Base-by-base conservation (phyloP, 2,797 vertebrate species). In the Echeneis naucrates region DNA sequence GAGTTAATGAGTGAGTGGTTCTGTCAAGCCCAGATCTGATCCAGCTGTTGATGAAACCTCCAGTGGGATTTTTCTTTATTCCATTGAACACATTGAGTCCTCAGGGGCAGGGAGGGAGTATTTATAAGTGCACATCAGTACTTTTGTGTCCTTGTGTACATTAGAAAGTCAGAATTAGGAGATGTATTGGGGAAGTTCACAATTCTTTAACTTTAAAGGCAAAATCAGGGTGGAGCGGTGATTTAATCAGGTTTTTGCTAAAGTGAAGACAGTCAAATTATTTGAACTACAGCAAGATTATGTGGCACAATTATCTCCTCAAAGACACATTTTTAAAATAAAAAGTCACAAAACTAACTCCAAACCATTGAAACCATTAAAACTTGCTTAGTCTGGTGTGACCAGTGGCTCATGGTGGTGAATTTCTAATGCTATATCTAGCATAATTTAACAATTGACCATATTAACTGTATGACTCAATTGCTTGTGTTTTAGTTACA, bases 11-110 rank as follows among this genome's bases (percentile, higher is more conserved):
- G 67, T 59, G 42, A 68, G 69, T 53, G 56, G 42, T 80, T 64
- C 65, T 80, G 77, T 82, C 27, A 53, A 69, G 58, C 63, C 21
- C 60, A 82, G 79, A 90, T 89, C 79, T 82, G 81, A 89, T 86
- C 80, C 89, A 93, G 89, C 83, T 92, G 89, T 80, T 75, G 77
- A 88, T 72, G 76, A 84, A 76, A 61, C 48, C 81, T 75, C 80
- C 67, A 70, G 68, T 76, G 72, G 80, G 82, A n/a, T n/a, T 82
- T 87, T 52, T 75, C 78, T 84, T 55, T 81, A 57, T 87, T 76
- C 75, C 63, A 76, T 59, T n/a, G n/a, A n/a, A n/a, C 83, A 74
- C 73, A 44, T 52, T 61, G 32, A 81, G 72, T 69, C 66, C 55
- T 83, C 68, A 68, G 78, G 77, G 40, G 59, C 59, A 74, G 82